These are phyloP conservation scores for Scaptomyza tumidula DNA, from an alignment of 2,888 invertebrate genomes.

Conservation along the genomic window DNA sequence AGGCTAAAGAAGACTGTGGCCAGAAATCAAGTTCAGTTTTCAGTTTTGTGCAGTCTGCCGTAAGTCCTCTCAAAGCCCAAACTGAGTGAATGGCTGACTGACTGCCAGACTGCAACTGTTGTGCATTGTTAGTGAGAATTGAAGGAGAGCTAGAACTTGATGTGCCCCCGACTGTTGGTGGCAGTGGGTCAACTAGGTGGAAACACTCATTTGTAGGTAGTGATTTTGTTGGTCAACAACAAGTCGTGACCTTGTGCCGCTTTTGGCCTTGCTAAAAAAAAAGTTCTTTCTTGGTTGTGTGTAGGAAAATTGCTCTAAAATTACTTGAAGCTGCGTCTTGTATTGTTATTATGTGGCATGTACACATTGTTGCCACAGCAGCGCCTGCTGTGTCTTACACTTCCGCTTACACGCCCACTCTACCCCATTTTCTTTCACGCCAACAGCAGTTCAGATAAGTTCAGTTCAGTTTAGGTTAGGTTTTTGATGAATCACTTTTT, in stretches of 20 bases:
- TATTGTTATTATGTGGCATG: constrained; percentile 55
- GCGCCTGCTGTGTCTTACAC: constrained; percentile 68
- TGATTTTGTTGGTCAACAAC: constrained; percentile 63
- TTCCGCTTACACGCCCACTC: constrained; percentile 59
- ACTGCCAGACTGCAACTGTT: constrained; percentile 23
- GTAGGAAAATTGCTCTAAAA: constrained; percentile 55
- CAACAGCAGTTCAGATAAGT: constrained; percentile 4
- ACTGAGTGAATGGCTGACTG: constrained; percentile 9
- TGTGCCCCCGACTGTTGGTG: constrained; percentile 11
- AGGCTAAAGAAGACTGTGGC: constrained; percentile 22
- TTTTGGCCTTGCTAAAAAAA: constrained; percentile 18
- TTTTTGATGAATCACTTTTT: constrained; percentile 50
- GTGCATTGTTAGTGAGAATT: constrained; percentile 35
- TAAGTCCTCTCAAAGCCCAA: constrained; percentile 21
- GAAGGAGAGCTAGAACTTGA: constrained; percentile 26
- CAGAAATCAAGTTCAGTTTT: constrained; percentile 71
- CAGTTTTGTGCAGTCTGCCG: constrained; percentile 62
- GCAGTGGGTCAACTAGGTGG: constrained; percentile 35
- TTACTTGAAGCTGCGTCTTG: constrained; percentile 45
- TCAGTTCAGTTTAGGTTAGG: constrained; percentile 1
- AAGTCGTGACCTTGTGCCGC: constrained; percentile 62
- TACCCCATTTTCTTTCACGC: constrained; percentile 2
- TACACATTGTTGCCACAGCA: constrained; percentile 57
- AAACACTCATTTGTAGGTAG: constrained; percentile 47
- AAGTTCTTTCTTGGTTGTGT: constrained; percentile 10